These are phyloP conservation scores for Odontamblyopus lacepedii DNA, from an alignment of 2,797 vertebrate genomes.

Conservation along the genomic window DNA sequence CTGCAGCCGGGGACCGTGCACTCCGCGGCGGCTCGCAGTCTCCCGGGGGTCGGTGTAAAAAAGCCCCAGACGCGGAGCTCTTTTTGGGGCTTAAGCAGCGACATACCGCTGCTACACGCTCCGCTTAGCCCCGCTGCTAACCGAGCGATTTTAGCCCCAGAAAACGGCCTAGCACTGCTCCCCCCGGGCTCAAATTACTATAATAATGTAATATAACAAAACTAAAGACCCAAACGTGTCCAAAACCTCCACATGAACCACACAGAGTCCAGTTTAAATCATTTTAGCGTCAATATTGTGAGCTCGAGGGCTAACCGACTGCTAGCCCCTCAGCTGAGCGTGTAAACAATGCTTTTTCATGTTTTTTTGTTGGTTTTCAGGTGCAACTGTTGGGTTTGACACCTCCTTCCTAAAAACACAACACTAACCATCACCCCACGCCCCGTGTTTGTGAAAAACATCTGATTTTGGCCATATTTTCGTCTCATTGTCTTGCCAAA, in stretches of 20 bases:
- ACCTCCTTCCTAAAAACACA: too few species aligned
- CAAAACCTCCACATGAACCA: not conserved
- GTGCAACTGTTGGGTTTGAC: not conserved
- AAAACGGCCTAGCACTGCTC: constrained; percentile 41
- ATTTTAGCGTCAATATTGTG: too few species aligned
- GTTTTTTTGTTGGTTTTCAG: not conserved
- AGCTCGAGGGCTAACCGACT: not conserved
- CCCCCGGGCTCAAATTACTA: not conserved
- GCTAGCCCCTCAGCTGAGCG: not conserved
- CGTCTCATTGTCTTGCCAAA: not conserved
- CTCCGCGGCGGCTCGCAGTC: not conserved
- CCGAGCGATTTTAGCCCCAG: not conserved
- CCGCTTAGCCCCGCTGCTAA: not conserved
- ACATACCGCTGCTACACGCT: not conserved
- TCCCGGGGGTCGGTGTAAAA: not conserved
- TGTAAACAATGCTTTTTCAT: not conserved
- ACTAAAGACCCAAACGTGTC: not conserved
- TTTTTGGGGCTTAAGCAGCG: not conserved
- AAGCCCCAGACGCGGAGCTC: not conserved
- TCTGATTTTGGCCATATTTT: not conserved
- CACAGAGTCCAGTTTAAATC: accelerated
- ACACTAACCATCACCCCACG: not conserved
- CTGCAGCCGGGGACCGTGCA: not conserved
- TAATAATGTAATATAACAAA: not conserved
- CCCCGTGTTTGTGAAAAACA: not conserved